A percentile compares a stretch with the other conserved stretches of the same genome.
Evolutionary conservation across 2,113 vertebrate genomes (phyloP).

Genomic region (Scophthalmus maximus): DNA sequence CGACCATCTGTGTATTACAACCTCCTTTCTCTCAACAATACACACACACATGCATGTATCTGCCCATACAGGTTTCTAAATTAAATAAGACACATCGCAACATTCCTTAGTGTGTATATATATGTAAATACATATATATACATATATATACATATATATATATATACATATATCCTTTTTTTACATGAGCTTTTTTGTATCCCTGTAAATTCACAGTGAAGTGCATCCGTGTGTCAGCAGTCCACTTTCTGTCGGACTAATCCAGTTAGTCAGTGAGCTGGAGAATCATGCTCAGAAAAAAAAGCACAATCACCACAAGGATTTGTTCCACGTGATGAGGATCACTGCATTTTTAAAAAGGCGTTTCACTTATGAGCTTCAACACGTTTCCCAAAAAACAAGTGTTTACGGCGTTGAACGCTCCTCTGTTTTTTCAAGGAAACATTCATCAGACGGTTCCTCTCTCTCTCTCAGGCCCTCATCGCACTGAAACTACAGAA

Average conservation of each 20-base stretch:
- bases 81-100: neutral
- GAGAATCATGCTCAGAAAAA: conserved; percentile 52
- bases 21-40: conserved; percentile 37
- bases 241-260: conserved; percentile 55
- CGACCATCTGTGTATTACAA: conserved; percentile 76
- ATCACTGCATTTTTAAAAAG: conserved; percentile 8
- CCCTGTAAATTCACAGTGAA: conserved; percentile 32
- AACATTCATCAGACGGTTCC: conserved; percentile 9
- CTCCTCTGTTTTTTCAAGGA: neutral
- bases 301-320: conserved; percentile 13
- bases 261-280: conserved; percentile 76
- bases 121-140: conserved; percentile 5
- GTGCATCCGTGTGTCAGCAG: conserved; percentile 16
- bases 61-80: too few species aligned
- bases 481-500: conserved; percentile 1
- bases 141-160: neutral
- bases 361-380: neutral
- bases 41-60: too few species aligned
- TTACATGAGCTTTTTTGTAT: neutral
- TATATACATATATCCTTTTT: neutral
- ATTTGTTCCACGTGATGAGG: conserved; percentile 12
- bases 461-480: conserved; percentile 1
- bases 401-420: neutral
- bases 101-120: neutral
- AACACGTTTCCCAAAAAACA: neutral